Evolutionary conservation across 2,888 invertebrate species (phyloP).

Genomic region (Rhingia campestris): DNA sequence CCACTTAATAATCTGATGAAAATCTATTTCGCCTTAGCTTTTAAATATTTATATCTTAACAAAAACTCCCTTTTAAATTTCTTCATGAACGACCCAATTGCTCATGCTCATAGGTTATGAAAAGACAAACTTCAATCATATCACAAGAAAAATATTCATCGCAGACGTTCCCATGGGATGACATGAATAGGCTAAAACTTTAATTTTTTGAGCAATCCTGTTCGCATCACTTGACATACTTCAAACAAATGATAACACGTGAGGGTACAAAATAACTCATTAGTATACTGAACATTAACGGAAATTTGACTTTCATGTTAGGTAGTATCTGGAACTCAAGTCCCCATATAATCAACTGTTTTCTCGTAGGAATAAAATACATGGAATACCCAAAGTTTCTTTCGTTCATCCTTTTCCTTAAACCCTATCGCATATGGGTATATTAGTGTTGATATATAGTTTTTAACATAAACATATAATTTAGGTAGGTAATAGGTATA

Average conservation of each 20-base stretch:
- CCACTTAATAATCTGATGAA: too few relatives aligned
- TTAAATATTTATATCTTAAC: too few relatives aligned
- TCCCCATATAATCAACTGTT: constrained; percentile 5
- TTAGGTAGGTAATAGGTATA: too few relatives aligned
- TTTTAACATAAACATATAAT: too few relatives aligned
- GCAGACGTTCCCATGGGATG: not conserved
- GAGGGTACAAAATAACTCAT: constrained; percentile 22
- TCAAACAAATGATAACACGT: not conserved
- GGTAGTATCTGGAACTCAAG: not conserved
- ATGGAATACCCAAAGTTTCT: not conserved
- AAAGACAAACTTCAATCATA: not conserved
- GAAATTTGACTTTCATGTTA: constrained; percentile 20
- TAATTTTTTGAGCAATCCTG: constrained; percentile 18
- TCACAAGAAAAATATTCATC: constrained; percentile 37
- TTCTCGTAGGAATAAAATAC: not conserved
- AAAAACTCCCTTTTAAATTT: too few relatives aligned
- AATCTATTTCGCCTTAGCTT: too few relatives aligned
- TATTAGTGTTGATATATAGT: too few relatives aligned
- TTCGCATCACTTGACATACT: not conserved
- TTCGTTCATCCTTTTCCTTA: too few relatives aligned
- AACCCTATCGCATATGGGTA: not conserved
- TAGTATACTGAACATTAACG: constrained; percentile 19
- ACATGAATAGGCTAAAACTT: constrained; percentile 39
- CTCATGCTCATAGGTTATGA: not conserved
- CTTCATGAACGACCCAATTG: too few relatives aligned